Conservation (phyloP, 2,113 vertebrate genomes). For the Pseudolaguvia tuberculata region DNA sequence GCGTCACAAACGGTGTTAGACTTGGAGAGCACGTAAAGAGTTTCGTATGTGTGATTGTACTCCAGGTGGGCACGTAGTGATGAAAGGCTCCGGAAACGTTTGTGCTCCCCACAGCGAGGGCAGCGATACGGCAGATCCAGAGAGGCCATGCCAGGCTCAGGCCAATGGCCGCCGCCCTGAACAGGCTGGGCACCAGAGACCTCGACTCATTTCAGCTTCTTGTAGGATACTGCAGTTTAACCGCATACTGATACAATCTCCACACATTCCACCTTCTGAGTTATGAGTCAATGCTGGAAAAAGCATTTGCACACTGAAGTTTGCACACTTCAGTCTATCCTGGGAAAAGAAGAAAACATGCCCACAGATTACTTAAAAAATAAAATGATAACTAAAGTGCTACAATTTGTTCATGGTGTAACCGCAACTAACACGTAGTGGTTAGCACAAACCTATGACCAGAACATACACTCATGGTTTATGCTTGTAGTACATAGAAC, state of each 20-base stretch:
- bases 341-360: constrained; percentile 42
- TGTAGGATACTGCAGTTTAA: constrained; percentile 32
- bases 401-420: background rate
- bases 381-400: background rate
- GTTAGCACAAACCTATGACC: too few species aligned
- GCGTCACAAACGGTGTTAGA: constrained; percentile 95
- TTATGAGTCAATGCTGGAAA: background rate
- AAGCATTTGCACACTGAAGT: too few species aligned
- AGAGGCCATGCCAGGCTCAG: constrained; percentile 86
- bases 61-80: constrained; percentile 94
- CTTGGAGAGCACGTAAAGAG: constrained; percentile 96
- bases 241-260: constrained; percentile 49
- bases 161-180: constrained; percentile 55
- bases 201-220: constrained; percentile 60
- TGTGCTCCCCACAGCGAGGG: constrained; percentile 97
- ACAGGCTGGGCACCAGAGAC: constrained; percentile 50
- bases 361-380: background rate
- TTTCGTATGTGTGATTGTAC: constrained; percentile 99
- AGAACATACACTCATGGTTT: too few species aligned
- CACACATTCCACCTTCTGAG: background rate
- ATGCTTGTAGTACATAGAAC: too few species aligned
- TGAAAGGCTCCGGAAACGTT: constrained; percentile 96
- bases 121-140: constrained; percentile 97
- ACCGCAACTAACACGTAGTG: too few species aligned
- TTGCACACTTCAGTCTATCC: constrained; percentile 43